Conservation (phyloP, 2,888 invertebrate genomes). For the Agriopis leucophaearia region DNA sequence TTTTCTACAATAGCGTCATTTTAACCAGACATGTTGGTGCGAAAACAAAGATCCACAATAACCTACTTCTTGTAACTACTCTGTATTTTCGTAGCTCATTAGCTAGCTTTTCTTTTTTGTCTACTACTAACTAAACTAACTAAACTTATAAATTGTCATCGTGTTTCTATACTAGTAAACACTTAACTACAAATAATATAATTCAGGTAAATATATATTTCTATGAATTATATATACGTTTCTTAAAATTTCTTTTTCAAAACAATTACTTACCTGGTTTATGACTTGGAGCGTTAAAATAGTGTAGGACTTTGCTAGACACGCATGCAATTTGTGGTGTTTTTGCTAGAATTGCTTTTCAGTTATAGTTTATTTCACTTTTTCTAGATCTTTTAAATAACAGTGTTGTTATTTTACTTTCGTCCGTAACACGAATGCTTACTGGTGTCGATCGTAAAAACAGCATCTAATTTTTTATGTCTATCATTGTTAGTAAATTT, state of each 20-base stretch:
- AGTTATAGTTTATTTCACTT: constrained; percentile 25
- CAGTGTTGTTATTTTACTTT: constrained; percentile 18
- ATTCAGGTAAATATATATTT: neutral
- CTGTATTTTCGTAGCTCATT: no score
- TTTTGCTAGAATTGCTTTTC: constrained; percentile 42
- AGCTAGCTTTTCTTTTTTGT: no score
- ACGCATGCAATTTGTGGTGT: constrained; percentile 52
- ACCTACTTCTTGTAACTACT: no score
- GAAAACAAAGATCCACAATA: no score
- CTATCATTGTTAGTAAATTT: constrained; percentile 38
- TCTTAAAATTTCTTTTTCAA: neutral
- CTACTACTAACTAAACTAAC: no score
- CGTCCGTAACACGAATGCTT: constrained; percentile 20
- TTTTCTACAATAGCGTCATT: neutral
- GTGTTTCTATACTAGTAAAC: no score
- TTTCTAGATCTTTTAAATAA: constrained; percentile 22
- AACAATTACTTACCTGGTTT: constrained; percentile 48
- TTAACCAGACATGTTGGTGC: neutral
- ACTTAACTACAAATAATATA: neutral
- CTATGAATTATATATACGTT: no score
- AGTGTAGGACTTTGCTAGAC: constrained; percentile 53
- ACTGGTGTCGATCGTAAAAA: constrained; percentile 38
- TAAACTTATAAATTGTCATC: no score
- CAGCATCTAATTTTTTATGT: constrained; percentile 43
- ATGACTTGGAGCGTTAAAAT: constrained; percentile 51